Base-by-base conservation (phyloP, 2,113 vertebrate genomes). In the Mastomys natalensis region DNA sequence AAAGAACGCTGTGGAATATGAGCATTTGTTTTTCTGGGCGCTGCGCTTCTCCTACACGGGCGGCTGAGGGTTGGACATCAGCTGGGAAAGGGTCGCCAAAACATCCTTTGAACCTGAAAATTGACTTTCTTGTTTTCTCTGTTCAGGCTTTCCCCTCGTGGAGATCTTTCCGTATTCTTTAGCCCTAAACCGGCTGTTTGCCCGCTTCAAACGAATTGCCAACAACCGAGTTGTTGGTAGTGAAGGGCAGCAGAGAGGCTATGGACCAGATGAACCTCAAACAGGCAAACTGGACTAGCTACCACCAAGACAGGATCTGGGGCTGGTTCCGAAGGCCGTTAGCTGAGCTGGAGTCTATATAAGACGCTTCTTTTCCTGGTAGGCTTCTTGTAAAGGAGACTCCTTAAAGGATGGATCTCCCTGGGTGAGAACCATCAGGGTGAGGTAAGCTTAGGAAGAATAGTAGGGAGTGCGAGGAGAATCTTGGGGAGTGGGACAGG, bases 181-280 rank as follows among this genome's bases (percentile, higher is more conserved):
- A 60, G 37, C 85, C 17, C 72, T 89, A 90, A 85, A 89, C 55
- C 4, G 1, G 81, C 37, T 90, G 82, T 95, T 77, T 91, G 66
- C 96, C 97, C 96, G 94, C 96, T 96, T 97, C 94, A 97, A 98
- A 97, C 95, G 97, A 98, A 98, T 91, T 93, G 78, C 43, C 70
- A 94, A 64, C 43, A 19, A 51, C 37, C 1, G 40, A 62, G 60
- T 66, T n/a, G n/a, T 86, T 64, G 3, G 26, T n/a, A 24, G 64
- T 45, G 55, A 86, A 91, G n/a, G 37, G 26, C 26, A 21, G 40
- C 13, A 0, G 12, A 29, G 34, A 73, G 4, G 17, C 87, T 24
- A 40, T 34, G 7, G 51, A n/a, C 22, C 40, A 91, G 40, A 16
- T 15, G 31, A 34, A 55, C n/a, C 62, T 9, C 48, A 68, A 78